Conservation (phyloP, 2,797 vertebrate species). For the Salarias fasciatus region DNA sequence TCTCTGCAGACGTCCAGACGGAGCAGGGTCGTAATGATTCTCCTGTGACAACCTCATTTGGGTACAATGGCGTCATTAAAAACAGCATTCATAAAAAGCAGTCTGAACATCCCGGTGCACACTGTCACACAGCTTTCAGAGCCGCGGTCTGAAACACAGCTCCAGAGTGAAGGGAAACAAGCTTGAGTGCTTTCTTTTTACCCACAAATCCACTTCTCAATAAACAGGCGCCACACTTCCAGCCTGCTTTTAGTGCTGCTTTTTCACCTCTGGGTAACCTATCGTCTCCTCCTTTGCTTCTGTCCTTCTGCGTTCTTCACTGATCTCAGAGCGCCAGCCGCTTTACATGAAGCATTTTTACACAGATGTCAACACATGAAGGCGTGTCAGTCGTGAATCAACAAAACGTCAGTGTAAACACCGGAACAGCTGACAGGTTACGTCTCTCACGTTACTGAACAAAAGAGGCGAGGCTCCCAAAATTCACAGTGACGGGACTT, state of each 20-base stretch:
- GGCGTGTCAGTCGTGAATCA: slow-evolving; percentile 7
- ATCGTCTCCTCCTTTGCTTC: background rate
- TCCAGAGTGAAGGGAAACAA: slow-evolving; percentile 27
- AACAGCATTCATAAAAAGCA: background rate
- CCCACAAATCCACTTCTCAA: slow-evolving; percentile 2
- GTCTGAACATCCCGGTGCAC: no score
- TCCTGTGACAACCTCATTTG: background rate
- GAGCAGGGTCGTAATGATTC: background rate
- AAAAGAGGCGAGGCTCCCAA: slow-evolving; percentile 8
- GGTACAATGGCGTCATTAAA: background rate
- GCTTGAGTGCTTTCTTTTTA: slow-evolving; percentile 5
- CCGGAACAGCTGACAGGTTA: slow-evolving; percentile 15
- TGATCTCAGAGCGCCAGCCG: background rate
- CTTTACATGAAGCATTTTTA: background rate
- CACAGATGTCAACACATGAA: background rate
- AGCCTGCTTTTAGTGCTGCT: background rate
- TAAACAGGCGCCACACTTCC: background rate
- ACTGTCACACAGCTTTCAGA: slow-evolving; percentile 2
- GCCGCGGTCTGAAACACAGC: background rate
- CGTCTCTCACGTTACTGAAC: slow-evolving; percentile 8
- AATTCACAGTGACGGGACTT: slow-evolving; percentile 30
- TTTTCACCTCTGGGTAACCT: background rate
- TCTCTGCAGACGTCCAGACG: background rate
- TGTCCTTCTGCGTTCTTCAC: background rate
- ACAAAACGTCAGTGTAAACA: slow-evolving; percentile 16